Base-by-base conservation (phyloP, 2,888 invertebrate genomes). In the Buathra laborator region DNA sequence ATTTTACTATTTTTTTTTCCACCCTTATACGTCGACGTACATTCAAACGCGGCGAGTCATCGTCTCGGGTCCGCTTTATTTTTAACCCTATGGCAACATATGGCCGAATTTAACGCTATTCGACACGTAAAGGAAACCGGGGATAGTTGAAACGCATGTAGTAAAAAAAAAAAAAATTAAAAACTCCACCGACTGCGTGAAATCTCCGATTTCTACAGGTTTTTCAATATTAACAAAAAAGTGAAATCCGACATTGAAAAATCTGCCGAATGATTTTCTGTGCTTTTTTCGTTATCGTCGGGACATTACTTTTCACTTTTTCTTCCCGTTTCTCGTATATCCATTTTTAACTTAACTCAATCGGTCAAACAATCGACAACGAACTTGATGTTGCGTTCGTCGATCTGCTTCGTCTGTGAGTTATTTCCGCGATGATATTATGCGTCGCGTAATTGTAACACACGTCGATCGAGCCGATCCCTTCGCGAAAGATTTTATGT, bases 51-150 rank as follows among this genome's bases (percentile, higher is more conserved):
- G 71, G n/a, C 37, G 48, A 78, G 59, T 24, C 19, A 43, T 78
- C 32, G 19, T 71, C 66, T 53, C 71, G 32, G 53, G 56, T 19
- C 24, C 48, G 62, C 75, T 75, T 66, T 64, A n/a, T 67, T 79
- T 19, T 68, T 32, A 24, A 2, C 53, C 59, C 10, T 32, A n/a
- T 62, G 32, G 6, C n/a, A 9, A 29, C 56, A 12, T 12, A 59
- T 12, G 24, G 9, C 24, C 19, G 3, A 56, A 0, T 59, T 24
- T 24, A 29, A 59, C 24, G 24, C 2, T 24, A 24, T 24, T 24
- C 24, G 48, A 48, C 48, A 48, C 48, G 12, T 12, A n/a, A 48
- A n/a, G 12, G 9, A 9, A 2, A 7, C 37, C 37, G 37, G 37
- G 9, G 6, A 9, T 37, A 37, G 37, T 37, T 37, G 37, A 37